phyloP scores from a whole-genome alignment of 2,888 invertebrate species.

The Cerastoderma edule region DNA sequence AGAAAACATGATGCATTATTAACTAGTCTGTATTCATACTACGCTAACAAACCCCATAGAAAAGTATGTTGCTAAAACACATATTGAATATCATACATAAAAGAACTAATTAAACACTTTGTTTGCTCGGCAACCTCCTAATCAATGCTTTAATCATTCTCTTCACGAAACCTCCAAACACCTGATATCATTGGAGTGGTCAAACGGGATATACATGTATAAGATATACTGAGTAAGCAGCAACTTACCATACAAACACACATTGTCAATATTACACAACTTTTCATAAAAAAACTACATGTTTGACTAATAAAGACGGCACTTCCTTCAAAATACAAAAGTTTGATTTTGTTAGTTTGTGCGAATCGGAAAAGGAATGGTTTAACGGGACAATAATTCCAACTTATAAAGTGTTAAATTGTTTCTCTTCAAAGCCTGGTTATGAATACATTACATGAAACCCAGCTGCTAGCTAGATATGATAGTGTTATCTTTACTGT shows the following conservation, averaged over 20 bases:
- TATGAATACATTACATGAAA: no score
- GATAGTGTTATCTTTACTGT: no score
- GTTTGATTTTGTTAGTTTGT: no score
- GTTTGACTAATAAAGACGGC: no score
- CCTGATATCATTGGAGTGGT: not conserved
- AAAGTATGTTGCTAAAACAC: constrained; percentile 21
- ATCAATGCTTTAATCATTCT: constrained; percentile 7
- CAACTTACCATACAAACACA: not conserved
- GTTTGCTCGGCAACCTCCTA: not conserved
- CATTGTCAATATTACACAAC: not conserved
- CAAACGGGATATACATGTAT: not conserved
- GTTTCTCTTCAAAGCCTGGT: no score
- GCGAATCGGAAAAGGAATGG: no score
- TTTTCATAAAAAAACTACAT: no score
- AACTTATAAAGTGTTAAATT: no score
- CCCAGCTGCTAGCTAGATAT: no score
- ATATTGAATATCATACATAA: constrained; percentile 27
- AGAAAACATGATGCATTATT: constrained; percentile 23
- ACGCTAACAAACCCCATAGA: not conserved
- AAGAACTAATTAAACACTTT: constrained; percentile 20
- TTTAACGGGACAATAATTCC: no score
- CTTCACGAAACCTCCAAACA: no score
- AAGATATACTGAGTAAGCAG: not conserved
- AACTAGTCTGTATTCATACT: constrained; percentile 14
- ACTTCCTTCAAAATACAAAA: no score